Evolutionary conservation across 2,888 invertebrate species (phyloP).

Genomic region (Epiperipatus broadwayi): DNA sequence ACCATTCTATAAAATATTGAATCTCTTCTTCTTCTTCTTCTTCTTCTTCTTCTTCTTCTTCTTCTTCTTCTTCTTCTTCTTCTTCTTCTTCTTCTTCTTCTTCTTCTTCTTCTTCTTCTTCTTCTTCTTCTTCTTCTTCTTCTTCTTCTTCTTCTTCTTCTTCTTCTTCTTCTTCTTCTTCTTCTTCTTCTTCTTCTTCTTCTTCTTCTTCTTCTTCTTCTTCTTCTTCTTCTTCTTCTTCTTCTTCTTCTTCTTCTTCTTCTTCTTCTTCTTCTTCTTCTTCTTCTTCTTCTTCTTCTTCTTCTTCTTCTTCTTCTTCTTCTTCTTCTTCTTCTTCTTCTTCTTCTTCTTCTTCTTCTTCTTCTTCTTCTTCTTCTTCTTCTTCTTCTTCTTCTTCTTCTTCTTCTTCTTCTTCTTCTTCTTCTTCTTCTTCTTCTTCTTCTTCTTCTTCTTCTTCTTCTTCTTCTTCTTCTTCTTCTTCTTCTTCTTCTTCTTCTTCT

Average conservation of each 20-base stretch:
- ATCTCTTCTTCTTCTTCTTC: too few species aligned
- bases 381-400: constrained; percentile 3
- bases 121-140: too few species aligned
- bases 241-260: constrained; percentile 5
- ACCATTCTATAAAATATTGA: too few species aligned
- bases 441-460: constrained; percentile 3
- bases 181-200: constrained; percentile 4
- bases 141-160: too few species aligned
- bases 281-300: constrained; percentile 1
- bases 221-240: constrained; percentile 1
- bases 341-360: constrained; percentile 1
- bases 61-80: too few species aligned
- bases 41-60: too few species aligned
- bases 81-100: too few species aligned
- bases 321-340: constrained; percentile 3
- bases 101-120: too few species aligned
- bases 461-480: constrained; percentile 1
- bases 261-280: constrained; percentile 3
- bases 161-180: too few species aligned
- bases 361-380: constrained; percentile 5
- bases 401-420: constrained; percentile 1
- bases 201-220: constrained; percentile 3
- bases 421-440: constrained; percentile 5
- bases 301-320: constrained; percentile 5
- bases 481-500: constrained; percentile 5